phyloP scores from a whole-genome alignment of 2,888 invertebrate species.

The Synergus laeviventris region DNA sequence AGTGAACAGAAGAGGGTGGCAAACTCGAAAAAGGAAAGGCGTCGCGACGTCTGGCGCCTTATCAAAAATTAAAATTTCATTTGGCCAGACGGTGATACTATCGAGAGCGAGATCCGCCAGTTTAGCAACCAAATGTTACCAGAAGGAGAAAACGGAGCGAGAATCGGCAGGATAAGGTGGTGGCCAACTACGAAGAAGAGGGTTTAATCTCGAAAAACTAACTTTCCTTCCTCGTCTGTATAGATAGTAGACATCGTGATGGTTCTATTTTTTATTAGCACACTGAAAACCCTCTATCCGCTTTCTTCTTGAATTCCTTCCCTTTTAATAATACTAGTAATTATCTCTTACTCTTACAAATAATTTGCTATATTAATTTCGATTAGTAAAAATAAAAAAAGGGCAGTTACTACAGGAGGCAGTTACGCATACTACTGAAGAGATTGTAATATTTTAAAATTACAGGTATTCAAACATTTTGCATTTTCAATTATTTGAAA shows the following conservation, averaged over 20 bases:
- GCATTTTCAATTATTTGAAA: too few species aligned
- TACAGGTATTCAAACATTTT: neutral
- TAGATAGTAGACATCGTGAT: neutral
- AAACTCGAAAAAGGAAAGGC: slow-evolving; percentile 48
- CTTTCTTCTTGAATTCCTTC: neutral
- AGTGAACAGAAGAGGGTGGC: slow-evolving; percentile 43
- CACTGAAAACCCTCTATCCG: neutral
- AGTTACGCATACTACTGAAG: neutral
- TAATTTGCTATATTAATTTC: neutral
- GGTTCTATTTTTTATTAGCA: neutral
- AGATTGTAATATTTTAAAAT: neutral
- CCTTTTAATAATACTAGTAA: neutral
- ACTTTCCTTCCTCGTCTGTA: slow-evolving; percentile 54
- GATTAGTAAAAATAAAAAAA: neutral
- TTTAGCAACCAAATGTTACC: slow-evolving; percentile 44
- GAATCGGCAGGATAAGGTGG: slow-evolving; percentile 39
- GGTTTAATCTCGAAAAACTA: slow-evolving; percentile 63
- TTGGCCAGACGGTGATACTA: slow-evolving; percentile 61
- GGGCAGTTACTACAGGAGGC: neutral
- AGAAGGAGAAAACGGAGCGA: slow-evolving; percentile 36
- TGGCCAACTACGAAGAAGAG: slow-evolving; percentile 42
- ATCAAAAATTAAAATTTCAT: slow-evolving; percentile 75
- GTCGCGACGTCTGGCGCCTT: slow-evolving; percentile 60
- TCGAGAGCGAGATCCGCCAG: slow-evolving; percentile 50
- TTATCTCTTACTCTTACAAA: neutral